Percentiles rank a stretch among this genome's conserved stretches.
Evolutionary conservation across 2,888 invertebrate species (phyloP).

Genomic region (Danaus chrysippus): DNA sequence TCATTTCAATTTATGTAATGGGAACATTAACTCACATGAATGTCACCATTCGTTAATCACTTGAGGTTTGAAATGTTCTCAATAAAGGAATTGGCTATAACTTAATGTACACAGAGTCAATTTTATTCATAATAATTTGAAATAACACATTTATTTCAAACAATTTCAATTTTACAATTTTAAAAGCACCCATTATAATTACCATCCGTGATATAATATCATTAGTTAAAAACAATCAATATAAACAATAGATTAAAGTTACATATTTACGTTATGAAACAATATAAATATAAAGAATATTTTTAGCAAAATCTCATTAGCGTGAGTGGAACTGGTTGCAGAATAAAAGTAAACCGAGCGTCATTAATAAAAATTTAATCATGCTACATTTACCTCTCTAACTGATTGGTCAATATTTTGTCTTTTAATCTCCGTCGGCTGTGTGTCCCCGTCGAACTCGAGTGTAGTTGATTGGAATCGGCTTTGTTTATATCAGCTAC

Average conservation of each 20-base stretch:
- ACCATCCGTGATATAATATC: too few relatives aligned
- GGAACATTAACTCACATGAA: constrained; percentile 30
- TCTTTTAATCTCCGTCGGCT: background rate
- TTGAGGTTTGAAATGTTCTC: constrained; percentile 44
- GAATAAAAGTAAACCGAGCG: constrained; percentile 13
- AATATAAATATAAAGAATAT: too few relatives aligned
- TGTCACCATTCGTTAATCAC: constrained; percentile 37
- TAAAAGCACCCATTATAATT: too few relatives aligned
- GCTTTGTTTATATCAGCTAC: constrained; percentile 1
- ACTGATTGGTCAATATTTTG: constrained; percentile 7
- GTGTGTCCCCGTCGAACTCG: constrained; percentile 7
- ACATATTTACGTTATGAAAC: too few relatives aligned
- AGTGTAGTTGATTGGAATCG: constrained; percentile 13
- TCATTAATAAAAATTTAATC: constrained; percentile 6
- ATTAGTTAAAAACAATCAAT: too few relatives aligned
- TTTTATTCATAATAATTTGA: too few relatives aligned
- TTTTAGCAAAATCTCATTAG: too few relatives aligned
- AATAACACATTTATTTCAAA: too few relatives aligned
- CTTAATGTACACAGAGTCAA: constrained; percentile 32
- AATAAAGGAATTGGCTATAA: constrained; percentile 50
- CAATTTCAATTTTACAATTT: too few relatives aligned
- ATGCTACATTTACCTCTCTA: constrained; percentile 10
- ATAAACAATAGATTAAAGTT: too few relatives aligned
- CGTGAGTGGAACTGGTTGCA: constrained; percentile 13
- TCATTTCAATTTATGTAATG: too few relatives aligned